phyloP scores from a whole-genome alignment of 2,797 vertebrate species.

The Cirrhinus mrigala region DNA sequence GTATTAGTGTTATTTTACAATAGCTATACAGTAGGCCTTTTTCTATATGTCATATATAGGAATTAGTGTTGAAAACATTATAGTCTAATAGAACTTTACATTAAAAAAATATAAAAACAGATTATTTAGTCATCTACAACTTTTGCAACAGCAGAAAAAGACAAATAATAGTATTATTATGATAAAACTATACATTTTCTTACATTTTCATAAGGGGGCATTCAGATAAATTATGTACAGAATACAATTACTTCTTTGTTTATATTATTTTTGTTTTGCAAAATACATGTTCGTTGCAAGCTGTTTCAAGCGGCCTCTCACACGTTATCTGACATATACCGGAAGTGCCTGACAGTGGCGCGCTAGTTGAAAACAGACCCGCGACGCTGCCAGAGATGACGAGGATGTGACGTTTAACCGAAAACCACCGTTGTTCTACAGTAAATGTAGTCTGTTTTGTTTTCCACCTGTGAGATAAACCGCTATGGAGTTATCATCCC shows the following conservation, averaged over 20 bases:
- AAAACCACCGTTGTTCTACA: not conserved
- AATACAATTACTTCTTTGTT: not conserved
- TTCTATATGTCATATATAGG: not conserved
- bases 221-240: not conserved
- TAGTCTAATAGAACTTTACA: not conserved
- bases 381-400: not conserved
- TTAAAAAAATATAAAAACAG: not conserved
- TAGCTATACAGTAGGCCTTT: not conserved
- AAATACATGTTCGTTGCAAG: not conserved
- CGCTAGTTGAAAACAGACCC: constrained; percentile 68
- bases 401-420: constrained; percentile 62
- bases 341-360: constrained; percentile 71
- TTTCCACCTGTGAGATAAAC: not conserved
- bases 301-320: not conserved
- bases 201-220: not conserved
- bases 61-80: not conserved
- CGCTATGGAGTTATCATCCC: constrained; percentile 78
- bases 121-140: not conserved
- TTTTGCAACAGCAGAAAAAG: not conserved
- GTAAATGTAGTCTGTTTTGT: not conserved
- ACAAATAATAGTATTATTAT: not conserved
- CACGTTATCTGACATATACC: not conserved
- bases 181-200: not conserved
- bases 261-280: not conserved
- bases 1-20: not conserved